Evolutionary conservation across 2,113 vertebrate species (phyloP), one percentile per base, ranked within the genome.

Genomic region (Pyxicephalus adspersus): DNA sequence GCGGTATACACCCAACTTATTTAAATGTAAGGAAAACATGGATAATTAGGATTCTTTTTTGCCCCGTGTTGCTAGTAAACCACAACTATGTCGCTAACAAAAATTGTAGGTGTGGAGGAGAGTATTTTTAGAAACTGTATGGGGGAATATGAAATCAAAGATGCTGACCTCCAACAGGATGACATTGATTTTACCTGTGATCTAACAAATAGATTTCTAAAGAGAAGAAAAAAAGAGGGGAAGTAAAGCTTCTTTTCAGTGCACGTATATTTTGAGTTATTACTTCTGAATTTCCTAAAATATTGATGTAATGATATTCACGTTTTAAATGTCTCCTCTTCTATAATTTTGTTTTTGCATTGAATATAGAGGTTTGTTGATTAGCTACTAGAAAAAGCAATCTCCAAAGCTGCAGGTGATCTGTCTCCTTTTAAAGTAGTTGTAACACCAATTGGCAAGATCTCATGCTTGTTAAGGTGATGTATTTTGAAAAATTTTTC

Each of bases 41-140:
- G 51, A 77, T 77, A 66, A 66, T 65, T 66, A 66, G 22, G 51
- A 77, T 25, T 77, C 66, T 77, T 77, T 76, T 64, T 55, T 77
- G 55, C 64, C 76, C 50, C 66, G 6, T 2, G 64, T 63, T 51
- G 15, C 26, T 6, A 57, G 64, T 25, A 57, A 57, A 77, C 76
- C 76, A 66, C 76, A 77, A 66, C 50, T 77, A 77, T 77, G 76
- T 64, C n/a, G n/a, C 51, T 77, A 66, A 77, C 63, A 66, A 77
- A 77, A 77, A 55, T 77, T 66, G 76, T 55, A 66, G 63, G 64
- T 66, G 64, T 52, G 20, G 25, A 65, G 61, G 55, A 54, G 63
- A 77, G 66, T 77, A 77, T 77, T 77, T 77, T 77, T 77, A 61
- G 31, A 64, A 45, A 23, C n/a, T 28, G 55, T 55, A 63, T 66